These are phyloP conservation scores for Dolichoris vasculosae DNA, from an alignment of 1,140 invertebrate genomes.

Conservation along the genomic window DNA sequence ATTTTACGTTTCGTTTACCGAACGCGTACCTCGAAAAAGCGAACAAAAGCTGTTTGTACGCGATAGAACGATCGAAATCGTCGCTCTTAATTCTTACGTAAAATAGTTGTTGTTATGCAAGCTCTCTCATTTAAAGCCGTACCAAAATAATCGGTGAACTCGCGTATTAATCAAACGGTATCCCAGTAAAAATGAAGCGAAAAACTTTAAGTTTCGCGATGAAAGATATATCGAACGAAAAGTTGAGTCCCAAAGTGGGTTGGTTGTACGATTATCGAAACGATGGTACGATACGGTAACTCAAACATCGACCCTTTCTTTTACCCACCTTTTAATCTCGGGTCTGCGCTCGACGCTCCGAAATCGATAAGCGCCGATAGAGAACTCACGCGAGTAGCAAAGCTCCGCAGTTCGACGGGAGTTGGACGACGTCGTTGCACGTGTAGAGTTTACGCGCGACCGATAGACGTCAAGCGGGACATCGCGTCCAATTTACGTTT, in stretches of 20 bases:
- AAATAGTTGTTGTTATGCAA: too few relatives aligned
- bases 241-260: not conserved
- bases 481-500: conserved; percentile 47
- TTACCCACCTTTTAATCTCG: not conserved
- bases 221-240: not conserved
- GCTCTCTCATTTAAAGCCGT: too few relatives aligned
- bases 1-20: not conserved
- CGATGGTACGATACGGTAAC: too few relatives aligned
- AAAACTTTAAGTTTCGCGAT: not conserved
- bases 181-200: not conserved
- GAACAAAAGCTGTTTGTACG: too few relatives aligned
- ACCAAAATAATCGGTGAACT: too few relatives aligned
- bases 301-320: not conserved
- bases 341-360: not conserved
- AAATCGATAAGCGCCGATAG: not conserved
- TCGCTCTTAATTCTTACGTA: too few relatives aligned
- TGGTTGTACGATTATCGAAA: not conserved
- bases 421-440: too few relatives aligned
- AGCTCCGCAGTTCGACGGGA: not conserved
- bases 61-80: too few relatives aligned
- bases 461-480: conserved; percentile 17
- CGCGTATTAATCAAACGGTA: too few relatives aligned
- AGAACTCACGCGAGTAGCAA: too few relatives aligned
- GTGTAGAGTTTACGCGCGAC: not conserved
- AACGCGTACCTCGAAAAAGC: too few relatives aligned